phyloP scores from a whole-genome alignment of 2,888 invertebrate genomes.

The Agrotis clavis region DNA sequence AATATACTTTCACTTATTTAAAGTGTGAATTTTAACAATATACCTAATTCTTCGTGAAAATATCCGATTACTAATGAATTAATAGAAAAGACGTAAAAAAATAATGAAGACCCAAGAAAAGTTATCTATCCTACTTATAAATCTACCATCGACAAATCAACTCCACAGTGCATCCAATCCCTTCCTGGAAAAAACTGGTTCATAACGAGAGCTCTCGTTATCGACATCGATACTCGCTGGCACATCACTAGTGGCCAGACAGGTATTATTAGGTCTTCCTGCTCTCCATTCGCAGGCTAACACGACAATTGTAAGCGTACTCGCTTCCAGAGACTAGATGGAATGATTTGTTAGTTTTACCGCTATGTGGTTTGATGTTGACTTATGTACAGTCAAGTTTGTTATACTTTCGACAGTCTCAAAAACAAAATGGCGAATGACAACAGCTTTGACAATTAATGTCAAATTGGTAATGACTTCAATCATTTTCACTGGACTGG shows the following conservation, averaged over 20 bases:
- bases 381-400: conserved; percentile 32
- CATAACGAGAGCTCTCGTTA: conserved; percentile 71
- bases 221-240: conserved; percentile 68
- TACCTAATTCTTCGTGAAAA: too few species aligned
- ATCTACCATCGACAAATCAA: conserved; percentile 30
- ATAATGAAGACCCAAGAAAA: not conserved
- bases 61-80: too few species aligned
- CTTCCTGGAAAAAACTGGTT: conserved; percentile 45
- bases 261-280: conserved; percentile 90
- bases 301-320: conserved; percentile 78
- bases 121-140: not conserved
- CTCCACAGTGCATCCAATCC: not conserved
- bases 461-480: too few species aligned
- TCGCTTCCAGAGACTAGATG: conserved; percentile 63
- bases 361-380: conserved; percentile 58
- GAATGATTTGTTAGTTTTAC: conserved; percentile 63
- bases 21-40: too few species aligned
- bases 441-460: too few species aligned
- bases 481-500: too few species aligned
- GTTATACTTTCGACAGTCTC: too few species aligned
- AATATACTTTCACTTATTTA: too few species aligned
- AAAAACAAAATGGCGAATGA: too few species aligned
- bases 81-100: too few species aligned
- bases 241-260: conserved; percentile 83
- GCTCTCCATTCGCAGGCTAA: conserved; percentile 83